Evolutionary conservation across 2,888 invertebrate genomes (phyloP).

Genomic region (Trachelus tabidus): DNA sequence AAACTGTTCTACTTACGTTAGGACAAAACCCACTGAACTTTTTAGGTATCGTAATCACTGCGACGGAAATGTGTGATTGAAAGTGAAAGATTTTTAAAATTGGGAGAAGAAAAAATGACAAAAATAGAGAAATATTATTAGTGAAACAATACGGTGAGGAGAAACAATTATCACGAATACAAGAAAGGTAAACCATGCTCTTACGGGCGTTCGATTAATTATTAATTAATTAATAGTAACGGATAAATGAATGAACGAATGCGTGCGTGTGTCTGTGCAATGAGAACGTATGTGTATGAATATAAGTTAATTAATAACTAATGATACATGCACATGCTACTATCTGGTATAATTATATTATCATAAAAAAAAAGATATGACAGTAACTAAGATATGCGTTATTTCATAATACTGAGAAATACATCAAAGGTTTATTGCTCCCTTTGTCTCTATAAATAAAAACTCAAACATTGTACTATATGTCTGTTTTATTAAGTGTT

Average conservation of each 20-base stretch:
- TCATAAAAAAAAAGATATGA: conserved; percentile 50
- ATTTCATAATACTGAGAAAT: conserved; percentile 55
- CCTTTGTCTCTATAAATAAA: conserved; percentile 58
- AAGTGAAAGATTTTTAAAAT: no score
- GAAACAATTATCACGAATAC: conserved; percentile 33
- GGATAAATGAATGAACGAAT: conserved; percentile 37
- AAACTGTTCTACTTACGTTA: no score
- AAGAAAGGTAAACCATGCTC: conserved; percentile 26
- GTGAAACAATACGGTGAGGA: conserved; percentile 29
- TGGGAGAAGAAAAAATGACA: conserved; percentile 9
- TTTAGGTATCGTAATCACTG: no score
- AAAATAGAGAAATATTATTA: conserved; percentile 16
- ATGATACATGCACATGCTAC: conserved; percentile 57
- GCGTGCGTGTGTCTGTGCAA: conserved; percentile 28
- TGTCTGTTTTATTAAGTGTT: conserved; percentile 34
- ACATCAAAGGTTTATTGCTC: conserved; percentile 54
- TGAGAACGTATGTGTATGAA: conserved; percentile 30
- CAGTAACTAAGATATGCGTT: conserved; percentile 58
- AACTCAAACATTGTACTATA: conserved; percentile 43
- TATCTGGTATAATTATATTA: conserved; percentile 49
- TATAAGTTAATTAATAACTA: conserved; percentile 52
- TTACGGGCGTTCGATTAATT: conserved; percentile 18
- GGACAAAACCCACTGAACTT: no score
- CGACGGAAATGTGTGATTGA: no score
- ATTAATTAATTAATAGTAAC: conserved; percentile 26